Conservation (phyloP, 2,797 vertebrate species). For the Chrosomus eos region DNA sequence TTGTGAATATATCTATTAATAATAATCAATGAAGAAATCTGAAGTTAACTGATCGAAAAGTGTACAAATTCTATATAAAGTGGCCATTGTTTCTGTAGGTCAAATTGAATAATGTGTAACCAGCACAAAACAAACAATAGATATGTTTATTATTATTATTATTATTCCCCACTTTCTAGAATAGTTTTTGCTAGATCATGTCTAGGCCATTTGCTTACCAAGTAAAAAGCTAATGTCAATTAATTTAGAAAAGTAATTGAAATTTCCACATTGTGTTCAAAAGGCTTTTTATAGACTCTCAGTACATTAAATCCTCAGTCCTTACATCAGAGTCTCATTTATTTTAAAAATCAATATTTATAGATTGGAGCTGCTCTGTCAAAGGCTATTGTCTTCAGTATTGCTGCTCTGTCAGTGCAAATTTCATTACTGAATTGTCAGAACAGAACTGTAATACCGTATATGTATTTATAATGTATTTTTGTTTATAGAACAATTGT, state of each 20-base stretch:
- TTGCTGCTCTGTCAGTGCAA: background rate
- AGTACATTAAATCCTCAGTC: background rate
- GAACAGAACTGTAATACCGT: background rate
- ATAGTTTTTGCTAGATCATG: background rate
- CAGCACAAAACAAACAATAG: background rate
- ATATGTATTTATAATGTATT: background rate
- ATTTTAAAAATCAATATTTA: conserved; percentile 29
- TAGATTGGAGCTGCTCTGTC: background rate
- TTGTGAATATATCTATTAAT: background rate
- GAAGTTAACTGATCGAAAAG: background rate
- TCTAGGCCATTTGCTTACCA: background rate
- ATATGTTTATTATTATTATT: background rate
- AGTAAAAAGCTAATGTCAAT: background rate
- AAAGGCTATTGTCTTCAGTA: background rate
- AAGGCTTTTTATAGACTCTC: background rate
- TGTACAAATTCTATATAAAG: background rate
- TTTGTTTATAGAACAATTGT: background rate
- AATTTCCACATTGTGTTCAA: background rate
- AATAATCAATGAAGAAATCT: background rate
- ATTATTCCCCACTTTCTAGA: background rate
- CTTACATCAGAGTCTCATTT: background rate
- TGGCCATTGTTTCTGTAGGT: no score
- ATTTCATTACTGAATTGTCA: conserved; percentile 17
- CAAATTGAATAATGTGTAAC: background rate
- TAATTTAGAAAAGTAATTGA: background rate